Conservation (phyloP, 2,888 invertebrate species). For the Ochlodes sylvanus region DNA sequence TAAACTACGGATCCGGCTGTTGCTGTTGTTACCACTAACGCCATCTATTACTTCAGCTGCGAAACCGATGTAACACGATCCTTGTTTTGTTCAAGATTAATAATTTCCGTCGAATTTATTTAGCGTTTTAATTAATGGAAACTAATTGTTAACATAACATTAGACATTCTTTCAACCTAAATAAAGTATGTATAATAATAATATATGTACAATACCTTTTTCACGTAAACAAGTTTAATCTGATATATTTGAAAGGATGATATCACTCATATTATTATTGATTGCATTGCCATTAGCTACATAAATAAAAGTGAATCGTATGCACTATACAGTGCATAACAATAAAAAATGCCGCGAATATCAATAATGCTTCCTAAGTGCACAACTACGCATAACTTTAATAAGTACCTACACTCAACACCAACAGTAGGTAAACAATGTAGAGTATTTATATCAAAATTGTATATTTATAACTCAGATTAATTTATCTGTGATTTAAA, state of each 20-base stretch:
- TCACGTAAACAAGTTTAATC: constrained; percentile 11
- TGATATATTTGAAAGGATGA: constrained; percentile 39
- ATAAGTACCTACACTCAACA: constrained; percentile 10
- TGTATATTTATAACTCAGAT: no score
- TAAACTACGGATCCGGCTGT: no score
- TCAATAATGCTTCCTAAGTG: neutral
- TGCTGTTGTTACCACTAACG: no score
- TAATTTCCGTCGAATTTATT: no score
- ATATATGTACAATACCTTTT: neutral
- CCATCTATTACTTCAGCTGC: no score
- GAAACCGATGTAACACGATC: no score
- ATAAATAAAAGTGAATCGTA: constrained; percentile 25
- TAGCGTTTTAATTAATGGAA: neutral
- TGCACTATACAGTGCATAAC: no score
- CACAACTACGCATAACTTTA: constrained; percentile 28
- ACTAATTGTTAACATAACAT: neutral
- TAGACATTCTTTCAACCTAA: neutral
- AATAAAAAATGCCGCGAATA: constrained; percentile 6
- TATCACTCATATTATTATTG: constrained; percentile 36
- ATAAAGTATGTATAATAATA: neutral
- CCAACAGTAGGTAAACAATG: constrained; percentile 25
- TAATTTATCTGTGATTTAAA: no score
- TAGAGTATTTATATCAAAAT: neutral
- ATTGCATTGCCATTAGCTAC: constrained; percentile 14
- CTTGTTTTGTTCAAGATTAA: no score